Conservation (phyloP, 1,140 invertebrate genomes). For the Aphis craccivora region DNA sequence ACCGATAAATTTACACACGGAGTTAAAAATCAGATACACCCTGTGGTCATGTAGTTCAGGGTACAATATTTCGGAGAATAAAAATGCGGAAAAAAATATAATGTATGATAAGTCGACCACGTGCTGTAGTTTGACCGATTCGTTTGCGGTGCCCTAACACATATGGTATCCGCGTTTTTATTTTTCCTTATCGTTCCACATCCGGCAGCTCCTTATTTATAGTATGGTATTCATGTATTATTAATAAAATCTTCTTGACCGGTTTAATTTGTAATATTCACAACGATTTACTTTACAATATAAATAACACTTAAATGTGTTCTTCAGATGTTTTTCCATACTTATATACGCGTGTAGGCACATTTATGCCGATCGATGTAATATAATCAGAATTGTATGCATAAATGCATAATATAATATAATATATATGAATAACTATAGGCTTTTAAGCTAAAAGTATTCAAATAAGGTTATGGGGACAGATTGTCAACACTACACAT, state of each 20-base stretch:
- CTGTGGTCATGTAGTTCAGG: neutral
- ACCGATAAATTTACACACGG: neutral
- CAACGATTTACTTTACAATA: neutral
- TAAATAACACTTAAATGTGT: neutral
- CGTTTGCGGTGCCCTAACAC: neutral
- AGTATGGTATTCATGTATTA: neutral
- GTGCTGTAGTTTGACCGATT: neutral
- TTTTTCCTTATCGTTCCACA: neutral
- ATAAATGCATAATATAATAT: too few species aligned
- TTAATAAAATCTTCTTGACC: neutral
- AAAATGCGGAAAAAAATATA: neutral
- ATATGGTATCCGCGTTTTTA: neutral
- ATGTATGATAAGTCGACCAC: neutral
- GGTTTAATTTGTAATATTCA: neutral
- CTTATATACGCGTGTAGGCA: neutral
- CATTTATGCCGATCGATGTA: neutral
- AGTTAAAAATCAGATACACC: neutral
- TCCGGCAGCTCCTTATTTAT: neutral
- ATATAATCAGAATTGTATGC: neutral
- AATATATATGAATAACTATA: too few species aligned
- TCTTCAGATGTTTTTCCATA: neutral
- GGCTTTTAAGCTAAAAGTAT: too few species aligned
- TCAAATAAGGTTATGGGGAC: neutral
- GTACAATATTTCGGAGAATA: neutral
- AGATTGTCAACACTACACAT: neutral